Evolutionary conservation across 2,888 invertebrate genomes (phyloP).

Genomic region (Eristalis arbustorum): DNA sequence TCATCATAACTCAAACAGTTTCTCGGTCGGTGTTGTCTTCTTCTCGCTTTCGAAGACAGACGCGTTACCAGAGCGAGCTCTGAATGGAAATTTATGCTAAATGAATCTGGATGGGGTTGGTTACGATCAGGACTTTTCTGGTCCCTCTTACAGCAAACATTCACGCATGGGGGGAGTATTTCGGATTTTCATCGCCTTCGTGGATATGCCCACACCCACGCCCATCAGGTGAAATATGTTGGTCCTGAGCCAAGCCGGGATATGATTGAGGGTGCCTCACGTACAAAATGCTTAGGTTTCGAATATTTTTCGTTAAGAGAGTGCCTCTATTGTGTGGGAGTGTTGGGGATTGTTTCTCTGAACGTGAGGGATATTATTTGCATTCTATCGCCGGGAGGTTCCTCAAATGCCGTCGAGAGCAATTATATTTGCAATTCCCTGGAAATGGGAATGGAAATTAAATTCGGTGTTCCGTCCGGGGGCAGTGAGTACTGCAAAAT

Average conservation of each 20-base stretch:
- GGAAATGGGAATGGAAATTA: conserved; percentile 46
- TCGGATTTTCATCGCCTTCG: conserved; percentile 31
- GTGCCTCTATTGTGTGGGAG: not conserved
- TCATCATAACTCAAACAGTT: conserved; percentile 61
- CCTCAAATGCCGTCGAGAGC: conserved; percentile 23
- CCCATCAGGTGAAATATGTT: conserved; percentile 58
- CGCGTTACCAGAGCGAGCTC: not conserved
- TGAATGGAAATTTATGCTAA: conserved; percentile 65
- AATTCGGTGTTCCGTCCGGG: conserved; percentile 40
- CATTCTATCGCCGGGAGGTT: conserved; percentile 37
- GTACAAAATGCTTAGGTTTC: conserved; percentile 51
- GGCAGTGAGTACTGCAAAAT: conserved; percentile 7
- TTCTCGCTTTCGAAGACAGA: not conserved
- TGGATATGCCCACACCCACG: conserved; percentile 6
- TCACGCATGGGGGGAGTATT: not conserved
- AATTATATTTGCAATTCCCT: conserved; percentile 50
- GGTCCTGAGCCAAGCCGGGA: conserved; percentile 17
- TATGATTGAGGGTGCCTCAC: conserved; percentile 48
- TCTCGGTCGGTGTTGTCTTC: conserved; percentile 4
- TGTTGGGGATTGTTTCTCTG: conserved; percentile 6
- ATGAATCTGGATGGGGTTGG: conserved; percentile 38
- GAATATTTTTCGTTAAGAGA: conserved; percentile 33
- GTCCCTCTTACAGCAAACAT: not conserved
- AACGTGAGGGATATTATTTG: conserved; percentile 36
- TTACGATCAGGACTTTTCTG: conserved; percentile 36